phyloP scores from a whole-genome alignment of 2,113 vertebrate species.

The Pyrgilauda ruficollis region DNA sequence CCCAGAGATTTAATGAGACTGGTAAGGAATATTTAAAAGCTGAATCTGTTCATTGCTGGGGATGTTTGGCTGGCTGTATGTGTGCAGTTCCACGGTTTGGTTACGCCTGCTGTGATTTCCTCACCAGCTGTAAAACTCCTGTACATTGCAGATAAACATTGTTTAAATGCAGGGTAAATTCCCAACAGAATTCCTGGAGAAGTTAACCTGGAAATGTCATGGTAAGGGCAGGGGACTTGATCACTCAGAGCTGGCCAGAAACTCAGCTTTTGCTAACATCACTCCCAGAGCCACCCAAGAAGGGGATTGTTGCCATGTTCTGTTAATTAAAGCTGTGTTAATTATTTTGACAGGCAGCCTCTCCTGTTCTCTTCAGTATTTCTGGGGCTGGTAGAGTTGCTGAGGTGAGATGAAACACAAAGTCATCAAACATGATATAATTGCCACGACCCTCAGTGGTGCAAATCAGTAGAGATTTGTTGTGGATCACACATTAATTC shows the following conservation, averaged over 20 bases:
- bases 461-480: background rate
- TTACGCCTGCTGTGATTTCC: background rate
- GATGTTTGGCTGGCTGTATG: background rate
- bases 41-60: background rate
- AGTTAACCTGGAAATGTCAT: background rate
- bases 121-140: background rate
- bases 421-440: background rate
- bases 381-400: background rate
- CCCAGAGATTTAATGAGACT: background rate
- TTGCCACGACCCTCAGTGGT: background rate
- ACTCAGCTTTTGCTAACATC: background rate
- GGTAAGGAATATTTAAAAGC: background rate
- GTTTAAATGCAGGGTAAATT: background rate
- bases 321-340: background rate
- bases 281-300: background rate
- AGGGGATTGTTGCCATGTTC: conserved; percentile 11
- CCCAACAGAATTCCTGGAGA: background rate
- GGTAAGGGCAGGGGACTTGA: background rate
- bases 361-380: conserved; percentile 15
- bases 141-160: background rate
- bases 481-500: background rate
- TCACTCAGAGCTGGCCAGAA: background rate
- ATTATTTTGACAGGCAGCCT: conserved; percentile 36
- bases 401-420: conserved; percentile 36
- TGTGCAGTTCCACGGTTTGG: background rate